phyloP scores from a whole-genome alignment of 1,140 invertebrate genomes.

The Meloidogyne chitwoodi region DNA sequence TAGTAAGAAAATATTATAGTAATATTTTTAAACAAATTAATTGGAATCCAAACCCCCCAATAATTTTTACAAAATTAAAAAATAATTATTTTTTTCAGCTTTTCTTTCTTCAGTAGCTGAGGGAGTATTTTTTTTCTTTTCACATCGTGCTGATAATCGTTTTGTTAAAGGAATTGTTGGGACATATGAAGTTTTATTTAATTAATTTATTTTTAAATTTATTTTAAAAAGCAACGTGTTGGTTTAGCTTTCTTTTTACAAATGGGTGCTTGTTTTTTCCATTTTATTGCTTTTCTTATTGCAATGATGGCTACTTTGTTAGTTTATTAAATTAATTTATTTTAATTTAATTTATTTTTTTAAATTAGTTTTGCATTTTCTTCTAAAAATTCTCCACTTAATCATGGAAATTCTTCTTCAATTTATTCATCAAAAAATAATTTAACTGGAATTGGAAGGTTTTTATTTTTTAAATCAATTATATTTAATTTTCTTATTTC shows the following conservation, averaged over 20 bases:
- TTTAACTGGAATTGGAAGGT: slow-evolving; percentile 58
- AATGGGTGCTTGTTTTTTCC: slow-evolving; percentile 57
- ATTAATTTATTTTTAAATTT: not conserved
- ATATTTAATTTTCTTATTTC: too few relatives aligned
- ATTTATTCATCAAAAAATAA: slow-evolving; percentile 52
- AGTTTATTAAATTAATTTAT: not conserved
- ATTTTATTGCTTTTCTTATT: slow-evolving; percentile 57
- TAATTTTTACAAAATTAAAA: too few relatives aligned
- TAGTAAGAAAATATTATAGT: slow-evolving; percentile 27
- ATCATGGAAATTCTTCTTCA: slow-evolving; percentile 46
- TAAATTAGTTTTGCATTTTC: slow-evolving; percentile 44
- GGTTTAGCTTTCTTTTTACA: slow-evolving; percentile 57
- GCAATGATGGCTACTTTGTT: slow-evolving; percentile 53
- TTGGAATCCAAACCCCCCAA: too few relatives aligned
- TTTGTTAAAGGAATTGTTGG: slow-evolving; percentile 60
- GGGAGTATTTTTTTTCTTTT: slow-evolving; percentile 59
- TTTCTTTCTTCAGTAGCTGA: slow-evolving; percentile 55
- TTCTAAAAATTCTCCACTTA: slow-evolving; percentile 43
- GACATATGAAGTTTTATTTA: slow-evolving; percentile 51
- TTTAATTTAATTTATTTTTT: not conserved
- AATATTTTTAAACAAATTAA: not conserved
- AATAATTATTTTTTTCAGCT: slow-evolving; percentile 46
- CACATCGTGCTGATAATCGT: slow-evolving; percentile 57
- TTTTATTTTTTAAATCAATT: too few relatives aligned
- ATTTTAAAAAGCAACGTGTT: slow-evolving; percentile 46